A percentile compares a stretch with the other conserved stretches of the same genome.
phyloP scores from a whole-genome alignment of 2,113 vertebrate species.

The Malurus elegans region DNA sequence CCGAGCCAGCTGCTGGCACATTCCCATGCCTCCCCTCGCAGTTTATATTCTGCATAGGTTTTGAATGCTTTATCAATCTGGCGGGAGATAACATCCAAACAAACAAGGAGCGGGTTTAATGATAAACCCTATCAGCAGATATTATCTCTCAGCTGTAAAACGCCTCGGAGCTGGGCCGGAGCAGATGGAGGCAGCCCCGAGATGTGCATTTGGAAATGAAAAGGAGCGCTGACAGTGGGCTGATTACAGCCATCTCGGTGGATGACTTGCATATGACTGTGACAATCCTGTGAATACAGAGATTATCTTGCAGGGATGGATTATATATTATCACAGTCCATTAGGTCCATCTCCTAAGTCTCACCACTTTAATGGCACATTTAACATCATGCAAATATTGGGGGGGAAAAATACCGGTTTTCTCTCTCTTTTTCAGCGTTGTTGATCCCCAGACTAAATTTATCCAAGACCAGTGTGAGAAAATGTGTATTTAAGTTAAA shows the following conservation, averaged over 20 bases:
- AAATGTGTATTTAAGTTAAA: background rate
- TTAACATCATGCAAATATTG: background rate
- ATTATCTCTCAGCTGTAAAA: slow-evolving; percentile 33
- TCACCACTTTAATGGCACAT: background rate
- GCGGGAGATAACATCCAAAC: slow-evolving; percentile 30
- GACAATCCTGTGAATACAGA: background rate
- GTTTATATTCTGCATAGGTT: slow-evolving; percentile 40
- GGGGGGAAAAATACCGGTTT: fast-evolving
- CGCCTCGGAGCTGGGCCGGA: slow-evolving; percentile 22
- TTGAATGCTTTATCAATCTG: slow-evolving; percentile 56
- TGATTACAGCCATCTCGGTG: background rate
- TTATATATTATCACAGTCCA: background rate
- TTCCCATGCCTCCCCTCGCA: slow-evolving; percentile 31
- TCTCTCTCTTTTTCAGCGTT: background rate
- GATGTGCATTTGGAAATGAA: slow-evolving; percentile 33
- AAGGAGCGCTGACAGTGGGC: slow-evolving; percentile 15
- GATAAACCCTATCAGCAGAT: slow-evolving; percentile 39
- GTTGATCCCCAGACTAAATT: background rate
- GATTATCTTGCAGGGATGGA: background rate
- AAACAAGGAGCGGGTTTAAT: slow-evolving; percentile 35
- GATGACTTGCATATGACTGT: background rate
- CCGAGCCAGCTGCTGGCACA: slow-evolving; percentile 7
- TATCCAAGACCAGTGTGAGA: background rate
- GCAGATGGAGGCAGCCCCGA: slow-evolving; percentile 27
- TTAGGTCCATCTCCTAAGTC: background rate